Evolutionary conservation across 53 echinoderm and acorn worm genomes (phyloP), one percentile per base, ranked within the genome.

Genomic region (Zoroaster sp.): DNA sequence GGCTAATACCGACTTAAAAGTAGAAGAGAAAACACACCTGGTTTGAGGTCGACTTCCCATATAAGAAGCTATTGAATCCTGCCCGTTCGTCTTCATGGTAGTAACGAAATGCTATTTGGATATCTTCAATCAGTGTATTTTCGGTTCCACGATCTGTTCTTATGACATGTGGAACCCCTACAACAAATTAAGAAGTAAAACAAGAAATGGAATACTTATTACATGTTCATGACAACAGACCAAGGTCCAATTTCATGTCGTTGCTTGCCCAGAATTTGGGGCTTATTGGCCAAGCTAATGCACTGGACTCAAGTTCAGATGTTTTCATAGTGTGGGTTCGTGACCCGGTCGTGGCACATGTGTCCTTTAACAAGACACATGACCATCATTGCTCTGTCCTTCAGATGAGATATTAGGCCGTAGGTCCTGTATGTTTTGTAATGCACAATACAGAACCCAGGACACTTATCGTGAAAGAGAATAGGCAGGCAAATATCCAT

Each of bases 141-240:
- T 94, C 94, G 12, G 91, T 91, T 66, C 94, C 94, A 5, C 91
- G 78, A 59, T 94, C 94, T 51, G 88, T 76, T 38, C 94, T 69
- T 28, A 93, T 83, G 5, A 91, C 66, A 15, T 65, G 47, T 53
- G 93, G 93, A 37, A 93, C 93, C 17, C 88, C 93, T 77, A 51
- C 15, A 72, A 72, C 9, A 72, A 72, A 72, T 36, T 12, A 38
- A 72, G n/a, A n/a, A n/a, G 66, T 11, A 33, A 66, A 66, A 66
- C 66, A 66, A 66, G 66, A 66, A 66, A 66, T 66, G 66, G 11
- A 28, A 32, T 0, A 66, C 66, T 30, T 5, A 66, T 33, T 31
- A 66, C 0, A 66, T 5, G 66, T 7, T 28, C 6, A 31, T 66
- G 30, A 6, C 28, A 66, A 66, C 3, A n/a, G n/a, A n/a, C n/a